phyloP scores from a whole-genome alignment of 2,113 vertebrate species.

The Triplophysa tibetana region DNA sequence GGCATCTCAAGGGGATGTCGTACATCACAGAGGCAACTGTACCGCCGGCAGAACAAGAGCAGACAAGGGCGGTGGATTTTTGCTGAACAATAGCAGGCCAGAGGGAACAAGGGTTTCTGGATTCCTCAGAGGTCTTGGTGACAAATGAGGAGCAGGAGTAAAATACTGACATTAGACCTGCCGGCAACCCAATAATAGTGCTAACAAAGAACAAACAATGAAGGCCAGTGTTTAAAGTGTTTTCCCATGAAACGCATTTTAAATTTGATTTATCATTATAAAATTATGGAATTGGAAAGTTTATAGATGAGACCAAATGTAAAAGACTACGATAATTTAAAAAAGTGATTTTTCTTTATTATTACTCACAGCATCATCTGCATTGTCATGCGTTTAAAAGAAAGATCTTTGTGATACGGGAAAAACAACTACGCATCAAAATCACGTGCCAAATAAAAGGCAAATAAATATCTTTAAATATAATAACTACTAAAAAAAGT shows the following conservation, averaged over 20 bases:
- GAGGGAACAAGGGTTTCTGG: conserved; percentile 1
- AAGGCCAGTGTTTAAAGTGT: background rate
- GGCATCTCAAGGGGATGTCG: conserved; percentile 53
- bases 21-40: conserved; percentile 52
- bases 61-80: conserved; percentile 55
- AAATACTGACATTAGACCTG: conserved; percentile 18
- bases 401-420: too few species aligned
- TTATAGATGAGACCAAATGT: too few species aligned
- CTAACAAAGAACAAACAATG: background rate
- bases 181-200: background rate
- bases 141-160: background rate
- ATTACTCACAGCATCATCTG: too few species aligned
- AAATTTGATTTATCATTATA: too few species aligned
- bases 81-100: conserved; percentile 34
- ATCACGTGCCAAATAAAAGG: too few species aligned
- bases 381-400: too few species aligned
- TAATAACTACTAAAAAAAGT: too few species aligned
- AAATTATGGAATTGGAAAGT: too few species aligned
- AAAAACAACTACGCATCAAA: too few species aligned
- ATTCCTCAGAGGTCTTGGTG: conserved; percentile 4
- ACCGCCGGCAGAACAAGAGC: conserved; percentile 43
- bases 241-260: background rate
- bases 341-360: too few species aligned
- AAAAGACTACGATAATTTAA: too few species aligned
- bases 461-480: too few species aligned